Base-by-base conservation (phyloP, 1,140 invertebrate species). In the Macrobrachium rosenbergii region DNA sequence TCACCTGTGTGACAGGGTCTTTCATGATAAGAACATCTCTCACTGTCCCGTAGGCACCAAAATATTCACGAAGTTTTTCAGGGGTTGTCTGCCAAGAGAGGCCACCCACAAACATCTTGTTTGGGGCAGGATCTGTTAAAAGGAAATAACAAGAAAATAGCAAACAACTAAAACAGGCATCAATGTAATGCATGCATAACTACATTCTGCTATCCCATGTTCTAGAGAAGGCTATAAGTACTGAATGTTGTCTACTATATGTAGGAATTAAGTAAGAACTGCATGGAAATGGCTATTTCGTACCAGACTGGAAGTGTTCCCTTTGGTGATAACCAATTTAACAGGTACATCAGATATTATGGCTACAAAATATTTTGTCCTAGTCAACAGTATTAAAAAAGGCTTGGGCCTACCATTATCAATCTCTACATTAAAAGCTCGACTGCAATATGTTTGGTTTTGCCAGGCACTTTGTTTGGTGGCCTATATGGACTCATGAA, bases 1-100 rank as follows among this genome's bases (percentile, higher is more conserved):
- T 92, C 93, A 97, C 97, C 96, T 97, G 96, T 88, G 96, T 97
- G 19, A 97, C 95, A 5, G 96, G 96, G 93, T 98, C 96, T 94
- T 97, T 98, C 96, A 97, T 97, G 90, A 98, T 97, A 76, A 97
- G 94, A 72, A 97, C 96, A 91, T 98, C 96, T n/a, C 96, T 96
- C 85, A 98, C 96, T 6, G 95, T 95, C 79, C 97, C 97, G 90
- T 97, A 98, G 95, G 97, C 97, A 80, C 95, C 95, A 91, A 98
- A 98, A 91, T 98, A 97, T 90, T 97, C 96, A 90, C 96, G 94
- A 11, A 98, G 93, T 91, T 97, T 97, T 91, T 98, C 96, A 60
- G 96, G 96, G 90, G 96, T 96, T 21, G 97, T 98, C 92, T 97
- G 96, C 96, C 96, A 98, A 91, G 96, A 97, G 63, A 97, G 94